Conservation (phyloP, 1,140 invertebrate species). For the Drosophila insularis region DNA sequence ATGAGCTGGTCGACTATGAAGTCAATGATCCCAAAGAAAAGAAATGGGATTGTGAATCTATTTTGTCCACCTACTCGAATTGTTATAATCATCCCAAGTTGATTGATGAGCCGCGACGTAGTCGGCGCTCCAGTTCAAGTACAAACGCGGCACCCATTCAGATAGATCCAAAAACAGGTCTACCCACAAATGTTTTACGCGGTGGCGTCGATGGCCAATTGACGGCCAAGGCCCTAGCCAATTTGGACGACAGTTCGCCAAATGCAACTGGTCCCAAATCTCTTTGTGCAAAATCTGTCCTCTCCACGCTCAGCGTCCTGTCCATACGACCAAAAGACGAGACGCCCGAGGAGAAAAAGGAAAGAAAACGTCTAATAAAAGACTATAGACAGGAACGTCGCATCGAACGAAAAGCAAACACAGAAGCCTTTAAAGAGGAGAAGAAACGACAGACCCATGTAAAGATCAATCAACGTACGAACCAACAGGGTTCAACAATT, state of each 20-base stretch:
- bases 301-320: constrained; percentile 87
- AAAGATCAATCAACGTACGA: constrained; percentile 88
- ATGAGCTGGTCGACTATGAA: constrained; percentile 85
- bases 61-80: constrained; percentile 94
- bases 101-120: constrained; percentile 90
- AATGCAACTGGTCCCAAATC: constrained; percentile 83
- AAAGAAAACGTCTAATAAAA: constrained; percentile 92
- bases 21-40: constrained; percentile 85
- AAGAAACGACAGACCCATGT: constrained; percentile 92
- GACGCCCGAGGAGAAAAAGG: constrained; percentile 90
- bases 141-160: constrained; percentile 84
- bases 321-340: constrained; percentile 92
- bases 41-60: constrained; percentile 97
- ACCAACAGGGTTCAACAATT: constrained; percentile 88
- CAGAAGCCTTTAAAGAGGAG: constrained; percentile 93
- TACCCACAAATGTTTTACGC: constrained; percentile 87
- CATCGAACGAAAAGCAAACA: constrained; percentile 93
- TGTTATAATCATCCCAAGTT: constrained; percentile 95
- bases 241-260: constrained; percentile 85
- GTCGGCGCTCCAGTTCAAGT: constrained; percentile 79
- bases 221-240: constrained; percentile 87
- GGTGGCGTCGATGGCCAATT: constrained; percentile 85
- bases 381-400: constrained; percentile 92
- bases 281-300: constrained; percentile 86
- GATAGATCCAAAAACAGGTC: constrained; percentile 88